Conservation (phyloP, 2,888 invertebrate genomes). For the Archaeoteleia sp. region DNA sequence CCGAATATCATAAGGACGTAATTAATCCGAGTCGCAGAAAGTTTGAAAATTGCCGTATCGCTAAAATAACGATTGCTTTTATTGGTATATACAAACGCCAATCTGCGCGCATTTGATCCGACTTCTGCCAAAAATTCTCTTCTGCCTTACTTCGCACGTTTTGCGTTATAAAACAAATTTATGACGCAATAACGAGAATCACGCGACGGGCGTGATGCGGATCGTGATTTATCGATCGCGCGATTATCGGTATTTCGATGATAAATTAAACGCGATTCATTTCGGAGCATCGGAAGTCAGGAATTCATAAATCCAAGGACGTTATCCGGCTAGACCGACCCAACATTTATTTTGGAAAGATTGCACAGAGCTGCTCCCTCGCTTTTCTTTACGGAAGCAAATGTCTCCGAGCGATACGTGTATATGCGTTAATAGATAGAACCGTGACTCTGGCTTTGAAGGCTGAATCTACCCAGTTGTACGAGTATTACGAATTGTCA, state of each 20-base stretch:
- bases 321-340: constrained; percentile 31
- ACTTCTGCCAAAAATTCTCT: no score
- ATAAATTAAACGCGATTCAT: constrained; percentile 12
- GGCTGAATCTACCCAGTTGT: constrained; percentile 53
- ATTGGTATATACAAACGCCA: no score
- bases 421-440: constrained; percentile 50
- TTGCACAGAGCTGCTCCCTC: constrained; percentile 20
- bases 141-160: no score
- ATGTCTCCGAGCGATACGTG: constrained; percentile 46
- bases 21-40: no score
- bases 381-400: constrained; percentile 52
- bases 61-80: no score
- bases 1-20: no score
- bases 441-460: constrained; percentile 57
- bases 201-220: no score
- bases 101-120: no score
- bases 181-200: no score
- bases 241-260: constrained; percentile 19
- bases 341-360: constrained; percentile 52
- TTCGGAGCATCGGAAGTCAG: constrained; percentile 11
- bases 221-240: constrained; percentile 5
- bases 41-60: no score
- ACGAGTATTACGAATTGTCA: constrained; percentile 50
- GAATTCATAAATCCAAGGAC: constrained; percentile 28
- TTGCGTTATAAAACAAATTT: no score